Evolutionary conservation across 2,113 vertebrate genomes (phyloP).

Genomic region (Cygnus buccinator): DNA sequence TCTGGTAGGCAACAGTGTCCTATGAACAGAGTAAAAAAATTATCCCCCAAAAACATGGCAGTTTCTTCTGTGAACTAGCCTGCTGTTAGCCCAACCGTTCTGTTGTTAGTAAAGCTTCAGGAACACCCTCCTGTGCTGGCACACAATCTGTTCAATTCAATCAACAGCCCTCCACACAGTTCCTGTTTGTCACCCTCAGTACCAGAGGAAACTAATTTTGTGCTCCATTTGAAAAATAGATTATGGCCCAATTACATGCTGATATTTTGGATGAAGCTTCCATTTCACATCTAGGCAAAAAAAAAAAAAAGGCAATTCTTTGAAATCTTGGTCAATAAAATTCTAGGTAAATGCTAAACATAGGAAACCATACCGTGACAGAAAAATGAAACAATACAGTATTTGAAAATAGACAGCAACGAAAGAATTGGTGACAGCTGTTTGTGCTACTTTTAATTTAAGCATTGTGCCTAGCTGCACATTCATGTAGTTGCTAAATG

Average conservation of each 20-base stretch:
- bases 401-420: not conserved
- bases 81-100: not conserved
- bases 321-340: not conserved
- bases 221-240: not conserved
- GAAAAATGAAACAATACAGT: not conserved
- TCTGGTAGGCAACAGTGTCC: rapidly evolving
- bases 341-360: not conserved
- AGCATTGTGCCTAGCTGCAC: not conserved
- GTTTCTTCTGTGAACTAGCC: not conserved
- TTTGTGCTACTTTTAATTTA: not conserved
- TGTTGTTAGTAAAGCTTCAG: not conserved
- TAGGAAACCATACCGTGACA: not conserved
- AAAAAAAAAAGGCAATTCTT: not conserved
- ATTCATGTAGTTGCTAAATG: not conserved
- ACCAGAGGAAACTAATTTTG: not conserved
- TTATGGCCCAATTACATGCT: not conserved
- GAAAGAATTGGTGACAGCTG: not conserved
- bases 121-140: not conserved
- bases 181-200: not conserved
- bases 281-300: not conserved
- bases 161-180: not conserved
- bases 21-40: not conserved
- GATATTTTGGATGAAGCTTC: not conserved
- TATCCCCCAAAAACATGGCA: rapidly evolving
- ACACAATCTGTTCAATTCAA: not conserved